Percentiles rank a stretch among this genome's conserved stretches.
These are phyloP conservation scores for Typhlichthys subterraneus DNA, from an alignment of 2,797 vertebrate species.

Conservation along the genomic window DNA sequence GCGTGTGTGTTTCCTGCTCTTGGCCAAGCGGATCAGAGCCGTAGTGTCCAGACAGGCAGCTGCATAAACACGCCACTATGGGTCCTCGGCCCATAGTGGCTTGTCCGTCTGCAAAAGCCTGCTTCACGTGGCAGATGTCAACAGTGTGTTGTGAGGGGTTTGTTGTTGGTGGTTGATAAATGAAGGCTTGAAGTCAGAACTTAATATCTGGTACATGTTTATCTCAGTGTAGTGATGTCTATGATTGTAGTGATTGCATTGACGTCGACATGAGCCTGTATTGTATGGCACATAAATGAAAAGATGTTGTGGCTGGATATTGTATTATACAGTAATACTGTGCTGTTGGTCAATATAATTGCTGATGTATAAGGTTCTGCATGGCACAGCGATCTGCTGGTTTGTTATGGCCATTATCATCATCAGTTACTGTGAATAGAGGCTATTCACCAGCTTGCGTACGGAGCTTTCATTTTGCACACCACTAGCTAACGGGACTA, in stretches of 20 bases:
- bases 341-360: neutral
- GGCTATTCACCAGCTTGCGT: conserved; percentile 12
- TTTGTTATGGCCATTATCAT: conserved; percentile 1
- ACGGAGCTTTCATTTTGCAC: neutral
- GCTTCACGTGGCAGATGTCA: conserved; percentile 25
- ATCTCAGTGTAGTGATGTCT: neutral
- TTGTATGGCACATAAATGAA: neutral
- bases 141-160: conserved; percentile 11
- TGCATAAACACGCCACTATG: conserved; percentile 66
- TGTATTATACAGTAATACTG: neutral
- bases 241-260: conserved; percentile 18
- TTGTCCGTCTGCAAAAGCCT: conserved; percentile 31
- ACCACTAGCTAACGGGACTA: neutral
- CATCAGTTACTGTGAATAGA: conserved; percentile 9
- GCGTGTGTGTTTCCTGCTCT: conserved; percentile 40
- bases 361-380: conserved; percentile 19
- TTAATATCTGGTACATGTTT: conserved; percentile 29
- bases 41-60: conserved; percentile 63
- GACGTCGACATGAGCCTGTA: conserved; percentile 3
- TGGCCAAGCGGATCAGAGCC: conserved; percentile 53
- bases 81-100: too few species aligned
- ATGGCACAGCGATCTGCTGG: neutral
- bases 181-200: conserved; percentile 17
- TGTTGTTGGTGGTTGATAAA: conserved; percentile 22
- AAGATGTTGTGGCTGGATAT: neutral